Conservation (phyloP, 2,113 vertebrate species). For the Amazona vittata region DNA sequence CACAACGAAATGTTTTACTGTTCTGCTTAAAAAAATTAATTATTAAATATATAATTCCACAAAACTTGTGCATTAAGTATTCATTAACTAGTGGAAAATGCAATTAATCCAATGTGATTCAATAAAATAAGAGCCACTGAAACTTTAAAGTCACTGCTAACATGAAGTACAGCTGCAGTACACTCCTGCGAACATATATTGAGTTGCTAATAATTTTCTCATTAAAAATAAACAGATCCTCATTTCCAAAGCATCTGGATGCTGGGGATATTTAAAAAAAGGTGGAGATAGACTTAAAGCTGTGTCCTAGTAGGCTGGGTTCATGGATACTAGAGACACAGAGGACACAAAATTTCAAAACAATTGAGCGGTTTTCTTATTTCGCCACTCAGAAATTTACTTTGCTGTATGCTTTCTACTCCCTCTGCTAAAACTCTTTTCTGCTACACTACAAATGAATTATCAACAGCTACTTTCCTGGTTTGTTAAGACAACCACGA, state of each 20-base stretch:
- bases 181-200: not conserved
- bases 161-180: not conserved
- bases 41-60: not conserved
- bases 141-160: not conserved
- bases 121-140: not conserved
- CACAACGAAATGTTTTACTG: not conserved
- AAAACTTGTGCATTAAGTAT: not conserved
- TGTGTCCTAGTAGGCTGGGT: not conserved
- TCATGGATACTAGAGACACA: not conserved
- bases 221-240: not conserved
- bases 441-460: not conserved
- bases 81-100: constrained; percentile 7
- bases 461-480: not conserved
- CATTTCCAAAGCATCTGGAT: not conserved
- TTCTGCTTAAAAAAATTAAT: constrained; percentile 50
- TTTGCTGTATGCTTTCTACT: not conserved
- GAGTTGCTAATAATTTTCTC: not conserved
- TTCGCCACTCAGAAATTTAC: not conserved
- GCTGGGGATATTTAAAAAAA: not conserved
- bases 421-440: not conserved
- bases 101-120: not conserved
- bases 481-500: not conserved
- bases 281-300: not conserved
- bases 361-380: not conserved
- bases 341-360: not conserved